These are phyloP conservation scores for Coracopsis vasa DNA, from an alignment of 2,113 vertebrate genomes.

Conservation along the genomic window DNA sequence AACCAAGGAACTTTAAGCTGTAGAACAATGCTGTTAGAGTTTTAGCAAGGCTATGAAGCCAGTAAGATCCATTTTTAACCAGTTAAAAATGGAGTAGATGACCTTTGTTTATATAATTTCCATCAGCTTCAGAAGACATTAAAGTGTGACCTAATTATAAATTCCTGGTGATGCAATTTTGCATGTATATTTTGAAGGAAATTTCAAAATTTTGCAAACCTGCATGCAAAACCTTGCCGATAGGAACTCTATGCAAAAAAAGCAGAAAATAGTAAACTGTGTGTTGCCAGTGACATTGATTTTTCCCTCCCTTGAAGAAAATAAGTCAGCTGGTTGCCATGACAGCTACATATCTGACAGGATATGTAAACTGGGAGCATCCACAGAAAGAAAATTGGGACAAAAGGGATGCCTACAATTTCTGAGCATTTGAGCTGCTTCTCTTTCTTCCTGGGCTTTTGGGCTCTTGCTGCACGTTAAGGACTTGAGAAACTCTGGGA, in stretches of 20 bases:
- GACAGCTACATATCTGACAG: neutral
- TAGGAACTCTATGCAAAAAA: rapidly evolving
- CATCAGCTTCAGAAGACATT: neutral
- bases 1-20: neutral
- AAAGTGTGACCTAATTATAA: neutral
- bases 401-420: neutral
- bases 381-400: neutral
- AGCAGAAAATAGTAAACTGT: neutral
- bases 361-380: neutral
- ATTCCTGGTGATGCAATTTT: neutral
- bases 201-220: neutral
- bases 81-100: neutral
- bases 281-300: neutral
- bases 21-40: neutral
- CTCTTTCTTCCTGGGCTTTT: neutral
- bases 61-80: neutral
- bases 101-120: neutral
- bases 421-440: neutral
- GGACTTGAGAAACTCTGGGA: neutral
- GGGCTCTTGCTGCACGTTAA: neutral
- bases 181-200: neutral
- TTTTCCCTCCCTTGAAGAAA: neutral
- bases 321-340: neutral
- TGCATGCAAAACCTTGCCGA: neutral
- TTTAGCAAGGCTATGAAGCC: neutral